These are phyloP conservation scores for Tethea ocularis DNA, from an alignment of 2,888 invertebrate species.

Conservation along the genomic window DNA sequence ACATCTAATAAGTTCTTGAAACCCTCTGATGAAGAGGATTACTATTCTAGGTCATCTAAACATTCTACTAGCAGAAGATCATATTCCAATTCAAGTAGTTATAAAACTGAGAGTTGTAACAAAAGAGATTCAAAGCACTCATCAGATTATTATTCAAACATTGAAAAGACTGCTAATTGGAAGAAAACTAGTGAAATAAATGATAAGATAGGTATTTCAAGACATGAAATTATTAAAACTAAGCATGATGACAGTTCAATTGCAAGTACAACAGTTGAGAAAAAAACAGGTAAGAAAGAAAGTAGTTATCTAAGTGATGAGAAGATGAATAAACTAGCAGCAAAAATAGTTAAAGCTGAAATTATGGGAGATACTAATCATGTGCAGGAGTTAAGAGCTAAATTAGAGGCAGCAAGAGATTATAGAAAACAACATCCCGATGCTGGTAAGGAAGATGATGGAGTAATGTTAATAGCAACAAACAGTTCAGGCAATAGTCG, in stretches of 20 bases:
- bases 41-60: conserved; percentile 45
- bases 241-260: background rate
- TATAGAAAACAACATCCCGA: conserved; percentile 72
- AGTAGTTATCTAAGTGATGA: conserved; percentile 86
- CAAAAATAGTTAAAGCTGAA: conserved; percentile 97
- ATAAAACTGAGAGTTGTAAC: conserved; percentile 14
- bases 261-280: conserved; percentile 12
- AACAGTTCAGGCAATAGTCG: conserved; percentile 87
- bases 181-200: conserved; percentile 7
- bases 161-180: conserved; percentile 4
- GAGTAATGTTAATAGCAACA: conserved; percentile 87
- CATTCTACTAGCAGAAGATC: conserved; percentile 11
- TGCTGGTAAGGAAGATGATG: conserved; percentile 62
- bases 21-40: conserved; percentile 66
- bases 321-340: conserved; percentile 95
- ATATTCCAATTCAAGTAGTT: conserved; percentile 9
- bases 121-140: background rate
- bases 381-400: conserved; percentile 87
- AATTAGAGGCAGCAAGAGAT: conserved; percentile 88
- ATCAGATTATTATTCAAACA: background rate
- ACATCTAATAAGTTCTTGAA: conserved; percentile 64
- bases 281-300: conserved; percentile 27
- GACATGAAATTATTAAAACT: conserved; percentile 1
- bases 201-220: conserved; percentile 7
- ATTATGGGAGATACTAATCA: conserved; percentile 92